These are phyloP conservation scores for Pycnomerus fuliginosus DNA, from an alignment of 2,888 invertebrate genomes.

Conservation along the genomic window DNA sequence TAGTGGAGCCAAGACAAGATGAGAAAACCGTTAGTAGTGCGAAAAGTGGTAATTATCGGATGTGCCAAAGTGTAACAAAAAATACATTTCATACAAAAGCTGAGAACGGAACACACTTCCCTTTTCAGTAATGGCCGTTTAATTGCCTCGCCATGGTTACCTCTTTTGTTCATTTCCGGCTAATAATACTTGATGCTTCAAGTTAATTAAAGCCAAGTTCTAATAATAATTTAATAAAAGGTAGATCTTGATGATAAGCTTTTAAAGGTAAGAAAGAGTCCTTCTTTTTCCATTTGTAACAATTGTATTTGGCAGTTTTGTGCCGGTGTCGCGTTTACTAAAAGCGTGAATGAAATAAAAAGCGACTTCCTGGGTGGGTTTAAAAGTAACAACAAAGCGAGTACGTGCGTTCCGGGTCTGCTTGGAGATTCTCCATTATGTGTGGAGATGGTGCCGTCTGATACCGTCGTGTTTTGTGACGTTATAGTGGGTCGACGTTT, in stretches of 20 bases:
- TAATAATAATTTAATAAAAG: too few relatives aligned
- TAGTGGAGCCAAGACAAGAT: conserved; percentile 19
- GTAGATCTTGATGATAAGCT: too few relatives aligned
- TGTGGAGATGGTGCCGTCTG: conserved; percentile 42
- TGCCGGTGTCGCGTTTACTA: conserved; percentile 32
- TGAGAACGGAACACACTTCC: conserved; percentile 13
- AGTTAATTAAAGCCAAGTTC: too few relatives aligned
- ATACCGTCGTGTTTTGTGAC: conserved; percentile 38
- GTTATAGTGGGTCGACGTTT: conserved; percentile 33
- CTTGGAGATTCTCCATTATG: conserved; percentile 47
- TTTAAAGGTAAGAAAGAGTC: too few relatives aligned
- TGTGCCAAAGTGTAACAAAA: conserved; percentile 11
- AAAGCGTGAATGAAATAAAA: conserved; percentile 44
- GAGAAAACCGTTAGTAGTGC: conserved; percentile 30
- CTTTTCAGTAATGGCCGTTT: conserved; percentile 13
- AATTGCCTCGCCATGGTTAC: conserved; percentile 17
- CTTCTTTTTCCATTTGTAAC: conserved; percentile 25
- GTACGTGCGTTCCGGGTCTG: conserved; percentile 50
- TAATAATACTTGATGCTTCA: too few relatives aligned
- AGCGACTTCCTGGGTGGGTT: conserved; percentile 51
- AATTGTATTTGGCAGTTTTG: conserved; percentile 35
- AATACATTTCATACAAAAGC: conserved; percentile 10
- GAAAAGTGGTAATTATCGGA: conserved; percentile 25
- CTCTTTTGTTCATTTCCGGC: conserved; percentile 20
- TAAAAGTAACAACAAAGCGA: conserved; percentile 44